Percentiles rank a stretch among this genome's conserved stretches.
These are phyloP conservation scores for Hirtodrosophila trivittata DNA, from an alignment of 2,888 invertebrate genomes.

Conservation along the genomic window DNA sequence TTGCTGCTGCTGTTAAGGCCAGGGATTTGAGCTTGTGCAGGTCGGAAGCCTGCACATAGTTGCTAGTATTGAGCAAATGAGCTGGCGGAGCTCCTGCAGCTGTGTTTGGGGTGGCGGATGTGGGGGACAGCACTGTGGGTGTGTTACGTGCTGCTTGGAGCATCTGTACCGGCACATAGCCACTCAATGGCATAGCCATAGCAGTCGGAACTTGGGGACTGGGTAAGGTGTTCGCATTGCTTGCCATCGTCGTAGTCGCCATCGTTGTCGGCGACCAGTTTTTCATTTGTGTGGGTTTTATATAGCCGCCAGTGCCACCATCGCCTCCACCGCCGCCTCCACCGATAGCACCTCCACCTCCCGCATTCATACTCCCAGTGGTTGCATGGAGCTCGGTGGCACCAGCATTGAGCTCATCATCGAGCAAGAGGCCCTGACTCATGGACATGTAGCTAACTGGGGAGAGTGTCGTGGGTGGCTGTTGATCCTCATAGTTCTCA, in stretches of 20 bases:
- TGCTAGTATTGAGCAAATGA: conserved; percentile 45
- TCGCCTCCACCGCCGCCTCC: not conserved
- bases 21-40: conserved; percentile 53
- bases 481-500: conserved; percentile 49
- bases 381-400: conserved; percentile 25
- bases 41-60: conserved; percentile 64
- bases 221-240: conserved; percentile 33
- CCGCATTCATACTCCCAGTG: not conserved
- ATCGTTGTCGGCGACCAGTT: conserved; percentile 41
- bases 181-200: conserved; percentile 44
- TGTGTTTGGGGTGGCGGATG: too few species aligned
- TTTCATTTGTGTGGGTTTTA: conserved; percentile 67
- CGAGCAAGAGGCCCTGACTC: conserved; percentile 37
- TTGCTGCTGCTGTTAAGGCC: conserved; percentile 9
- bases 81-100: conserved; percentile 18
- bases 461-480: conserved; percentile 9
- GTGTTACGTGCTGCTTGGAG: conserved; percentile 36
- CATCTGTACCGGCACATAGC: conserved; percentile 64
- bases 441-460: conserved; percentile 53
- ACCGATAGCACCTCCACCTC: too few species aligned
- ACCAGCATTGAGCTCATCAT: conserved; percentile 29
- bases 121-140: not conserved
- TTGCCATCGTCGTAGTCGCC: conserved; percentile 13
- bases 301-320: conserved; percentile 44
- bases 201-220: conserved; percentile 1